Evolutionary conservation across 2,888 invertebrate species (phyloP), one percentile per base, ranked within the genome.

Genomic region (Heterodera filipjevi): DNA sequence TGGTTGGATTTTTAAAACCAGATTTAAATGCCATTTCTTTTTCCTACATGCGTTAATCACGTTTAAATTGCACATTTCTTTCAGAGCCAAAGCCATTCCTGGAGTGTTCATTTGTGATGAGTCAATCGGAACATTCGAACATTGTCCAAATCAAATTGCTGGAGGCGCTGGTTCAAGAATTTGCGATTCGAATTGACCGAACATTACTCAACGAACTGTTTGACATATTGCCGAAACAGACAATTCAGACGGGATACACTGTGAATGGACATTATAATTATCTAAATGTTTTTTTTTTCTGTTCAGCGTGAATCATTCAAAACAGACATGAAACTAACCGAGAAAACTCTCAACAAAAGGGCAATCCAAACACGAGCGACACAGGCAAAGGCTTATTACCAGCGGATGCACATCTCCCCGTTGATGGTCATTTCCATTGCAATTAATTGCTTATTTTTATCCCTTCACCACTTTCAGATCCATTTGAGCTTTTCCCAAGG

Each of bases 401-500:
- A 99, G 90, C 92, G 94, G 86, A 91, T 99, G 44, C 98, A 99
- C 92, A 94, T 99, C 89, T 97, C 98, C 0, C 99, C 99, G 2
- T 91, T 98, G 30, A 98, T 99, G 88, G 86, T 86, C n/a, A n/a
- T n/a, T n/a, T n/a, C n/a, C 46, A 19, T 49, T 49, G 16, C n/a
- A n/a, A n/a, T n/a, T n/a, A n/a, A n/a, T n/a, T n/a, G n/a, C n/a
- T 49, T 49, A 30, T 49, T 10, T 22, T 30, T 66, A 30, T 66
- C 2, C 33, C n/a, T 30, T 39, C 59, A 32, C 16, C 64, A 72
- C 53, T 80, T 89, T 33, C 87, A 93, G 93, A 94, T 98, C 80
- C 98, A 99, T 90, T 92, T 99, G 77, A 97, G 96, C 85, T 99
- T 99, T 91, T 96, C 97, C 0, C 93, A 98, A 92, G 93, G 94